Evolutionary conservation across 2,888 invertebrate genomes (phyloP).

Genomic region (Fragum fragum): DNA sequence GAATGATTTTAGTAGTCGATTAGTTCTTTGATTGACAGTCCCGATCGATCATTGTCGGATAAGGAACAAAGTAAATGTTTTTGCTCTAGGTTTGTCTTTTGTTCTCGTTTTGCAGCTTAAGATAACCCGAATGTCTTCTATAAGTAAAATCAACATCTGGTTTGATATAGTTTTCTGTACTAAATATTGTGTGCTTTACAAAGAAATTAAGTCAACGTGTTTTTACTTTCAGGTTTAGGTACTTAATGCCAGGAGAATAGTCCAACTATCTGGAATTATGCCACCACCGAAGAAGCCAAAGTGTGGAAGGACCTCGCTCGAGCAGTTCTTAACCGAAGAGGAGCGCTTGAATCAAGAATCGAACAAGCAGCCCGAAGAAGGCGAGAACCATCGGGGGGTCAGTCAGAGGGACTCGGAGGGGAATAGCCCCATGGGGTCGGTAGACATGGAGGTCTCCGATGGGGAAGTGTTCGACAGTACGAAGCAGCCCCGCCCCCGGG

Average conservation of each 20-base stretch:
- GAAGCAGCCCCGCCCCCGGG: neutral
- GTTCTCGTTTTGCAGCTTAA: too few relatives aligned
- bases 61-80: too few relatives aligned
- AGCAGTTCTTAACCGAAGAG: constrained; percentile 81
- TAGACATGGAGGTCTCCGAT: constrained; percentile 62
- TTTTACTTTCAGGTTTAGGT: constrained; percentile 6
- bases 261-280: constrained; percentile 60
- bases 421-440: constrained; percentile 66
- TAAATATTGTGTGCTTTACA: too few relatives aligned
- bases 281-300: constrained; percentile 85
- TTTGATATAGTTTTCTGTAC: too few relatives aligned
- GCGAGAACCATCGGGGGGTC: neutral
- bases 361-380: neutral
- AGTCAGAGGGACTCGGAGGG: constrained; percentile 62
- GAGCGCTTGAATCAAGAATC: constrained; percentile 59
- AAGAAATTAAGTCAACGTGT: too few relatives aligned
- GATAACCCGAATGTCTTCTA: too few relatives aligned
- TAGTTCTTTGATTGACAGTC: too few relatives aligned
- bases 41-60: too few relatives aligned
- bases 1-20: too few relatives aligned
- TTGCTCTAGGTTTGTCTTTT: neutral
- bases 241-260: constrained; percentile 18
- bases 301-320: constrained; percentile 80
- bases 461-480: constrained; percentile 51
- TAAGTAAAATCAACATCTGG: too few relatives aligned